Evolutionary conservation across 1,140 invertebrate genomes (phyloP), one percentile per base, ranked within the genome.

Genomic region (Diprion similis): DNA sequence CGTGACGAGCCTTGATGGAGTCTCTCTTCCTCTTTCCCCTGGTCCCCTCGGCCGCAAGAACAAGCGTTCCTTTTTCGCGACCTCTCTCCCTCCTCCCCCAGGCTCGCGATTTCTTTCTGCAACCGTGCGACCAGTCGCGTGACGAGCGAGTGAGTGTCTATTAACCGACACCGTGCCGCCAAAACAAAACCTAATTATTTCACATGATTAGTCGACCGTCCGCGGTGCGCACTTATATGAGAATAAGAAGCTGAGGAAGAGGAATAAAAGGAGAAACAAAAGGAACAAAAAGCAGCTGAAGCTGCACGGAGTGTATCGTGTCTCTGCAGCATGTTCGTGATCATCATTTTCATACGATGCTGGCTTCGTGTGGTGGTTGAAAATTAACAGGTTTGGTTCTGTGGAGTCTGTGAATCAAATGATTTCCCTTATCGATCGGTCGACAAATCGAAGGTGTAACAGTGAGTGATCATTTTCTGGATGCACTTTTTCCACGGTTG

Each of bases 161-260:
- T 84, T 84, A 84, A 79, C 77, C 75, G 65, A 71, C 45, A 68
- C 73, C 70, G 18, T 73, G 66, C 78, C 76, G 76, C 81, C 80
- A 80, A 84, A 84, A 85, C 83, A 83, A 83, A 87, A 84, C 79
- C 78, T 84, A 87, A 87, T 87, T 86, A 85, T 86, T 85, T 85
- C 78, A 81, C 81, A 78, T 86, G 85, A 85, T 86, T 86, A 86
- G 84, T 80, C 78, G 82, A 76, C 74, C 76, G 6, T 68, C 8
- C 66, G 75, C 51, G 8, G 51, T 18, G 70, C 45, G n/a, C 45
- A 71, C 65, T 71, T 64, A 64, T 64, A 71, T 71, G 48, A 19
- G 19, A 71, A 64, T 18, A 71, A 64, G 70, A 59, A 51, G 45
- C 59, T 64, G 19, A 37, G 45, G 65, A 48, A 66, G 10, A 46